Conservation (phyloP, 1,140 invertebrate genomes). For the Cecropterus lyciades region DNA sequence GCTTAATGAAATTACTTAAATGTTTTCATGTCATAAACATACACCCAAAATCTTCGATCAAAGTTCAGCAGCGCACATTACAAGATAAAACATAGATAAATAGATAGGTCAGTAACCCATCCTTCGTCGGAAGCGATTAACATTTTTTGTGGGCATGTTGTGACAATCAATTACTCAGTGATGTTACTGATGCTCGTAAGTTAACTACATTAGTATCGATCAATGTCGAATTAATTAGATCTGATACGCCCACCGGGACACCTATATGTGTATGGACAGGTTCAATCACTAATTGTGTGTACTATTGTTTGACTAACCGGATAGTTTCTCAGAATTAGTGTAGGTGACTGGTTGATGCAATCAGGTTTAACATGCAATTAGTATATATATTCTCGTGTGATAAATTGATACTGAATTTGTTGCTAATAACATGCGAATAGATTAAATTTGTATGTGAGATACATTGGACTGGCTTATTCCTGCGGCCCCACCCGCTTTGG, state of each 20-base stretch:
- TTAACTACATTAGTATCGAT: constrained; percentile 75
- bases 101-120: constrained; percentile 1
- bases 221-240: constrained; percentile 78
- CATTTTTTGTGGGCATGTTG: constrained; percentile 53
- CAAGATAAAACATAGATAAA: no score
- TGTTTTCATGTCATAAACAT: no score
- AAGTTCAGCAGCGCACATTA: no score
- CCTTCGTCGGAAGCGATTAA: constrained; percentile 2
- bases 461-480: no score
- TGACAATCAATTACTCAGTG: constrained; percentile 70
- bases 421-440: no score
- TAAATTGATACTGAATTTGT: no score
- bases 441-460: no score
- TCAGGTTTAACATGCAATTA: no score
- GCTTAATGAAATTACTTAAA: no score
- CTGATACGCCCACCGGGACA: constrained; percentile 60
- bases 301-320: neutral
- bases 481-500: no score
- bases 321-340: neutral
- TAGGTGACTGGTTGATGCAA: neutral
- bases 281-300: constrained; percentile 6
- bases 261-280: constrained; percentile 7
- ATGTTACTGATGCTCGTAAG: constrained; percentile 46
- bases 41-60: no score
- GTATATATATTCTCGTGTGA: no score